phyloP scores from a whole-genome alignment of 2,113 vertebrate genomes.

The Sigmodon hispidus region DNA sequence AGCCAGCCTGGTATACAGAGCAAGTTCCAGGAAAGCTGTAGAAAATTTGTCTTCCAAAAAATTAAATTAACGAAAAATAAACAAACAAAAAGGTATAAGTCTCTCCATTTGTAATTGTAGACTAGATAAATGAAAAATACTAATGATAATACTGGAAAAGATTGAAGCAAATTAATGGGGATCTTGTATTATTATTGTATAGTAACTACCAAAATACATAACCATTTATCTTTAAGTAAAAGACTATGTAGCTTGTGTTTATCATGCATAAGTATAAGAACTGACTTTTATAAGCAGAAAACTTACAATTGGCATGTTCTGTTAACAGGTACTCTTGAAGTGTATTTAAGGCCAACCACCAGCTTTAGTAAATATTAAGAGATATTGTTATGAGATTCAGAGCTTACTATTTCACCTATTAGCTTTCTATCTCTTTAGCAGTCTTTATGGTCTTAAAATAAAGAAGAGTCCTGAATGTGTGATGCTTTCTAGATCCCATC shows the following conservation, averaged over 20 bases:
- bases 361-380: not conserved
- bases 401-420: accelerated
- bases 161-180: not conserved
- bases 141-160: not conserved
- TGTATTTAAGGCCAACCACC: not conserved
- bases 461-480: not conserved
- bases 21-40: no score
- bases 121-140: not conserved
- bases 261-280: not conserved
- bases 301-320: not conserved
- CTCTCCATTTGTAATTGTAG: not conserved
- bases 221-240: not conserved
- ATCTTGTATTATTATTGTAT: not conserved
- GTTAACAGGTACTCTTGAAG: not conserved
- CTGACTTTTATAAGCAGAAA: not conserved
- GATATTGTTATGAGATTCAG: accelerated
- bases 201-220: not conserved
- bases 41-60: no score
- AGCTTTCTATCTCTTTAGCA: not conserved
- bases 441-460: not conserved
- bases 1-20: not conserved
- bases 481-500: not conserved
- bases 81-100: not conserved
- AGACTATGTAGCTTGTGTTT: not conserved
- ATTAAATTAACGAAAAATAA: no score